phyloP scores from a whole-genome alignment of 1,140 invertebrate species.

The Drosophila athabasca region DNA sequence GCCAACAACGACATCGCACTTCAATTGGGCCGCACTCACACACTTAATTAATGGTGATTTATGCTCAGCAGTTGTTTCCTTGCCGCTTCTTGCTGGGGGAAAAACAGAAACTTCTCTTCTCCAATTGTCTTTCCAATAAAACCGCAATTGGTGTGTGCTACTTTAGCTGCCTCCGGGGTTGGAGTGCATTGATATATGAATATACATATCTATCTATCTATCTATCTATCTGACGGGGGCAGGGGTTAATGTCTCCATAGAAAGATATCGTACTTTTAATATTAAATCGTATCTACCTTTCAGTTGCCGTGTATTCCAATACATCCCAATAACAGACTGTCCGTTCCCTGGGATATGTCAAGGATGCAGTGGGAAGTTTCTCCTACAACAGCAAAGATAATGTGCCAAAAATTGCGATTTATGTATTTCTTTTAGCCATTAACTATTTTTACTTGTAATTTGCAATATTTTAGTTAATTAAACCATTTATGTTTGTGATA shows the following conservation, averaged over 20 bases:
- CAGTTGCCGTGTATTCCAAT: conserved; percentile 8
- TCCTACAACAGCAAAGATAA: conserved; percentile 21
- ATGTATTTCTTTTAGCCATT: conserved; percentile 57
- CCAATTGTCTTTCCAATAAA: conserved; percentile 65
- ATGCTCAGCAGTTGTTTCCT: conserved; percentile 52
- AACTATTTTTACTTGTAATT: conserved; percentile 64
- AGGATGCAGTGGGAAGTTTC: conserved; percentile 19
- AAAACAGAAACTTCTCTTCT: conserved; percentile 36
- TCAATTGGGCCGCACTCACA: conserved; percentile 51
- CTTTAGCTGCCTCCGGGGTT: conserved; percentile 13
- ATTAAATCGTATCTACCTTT: conserved; percentile 7
- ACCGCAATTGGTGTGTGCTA: conserved; percentile 33
- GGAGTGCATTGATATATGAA: conserved; percentile 16
- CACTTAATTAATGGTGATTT: conserved; percentile 78
- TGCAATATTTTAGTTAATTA: conserved; percentile 61
- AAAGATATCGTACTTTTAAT: neutral
- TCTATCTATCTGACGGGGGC: too few species aligned
- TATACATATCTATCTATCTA: neutral
- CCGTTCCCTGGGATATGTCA: conserved; percentile 12
- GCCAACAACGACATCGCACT: conserved; percentile 61
- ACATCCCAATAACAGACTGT: conserved; percentile 12
- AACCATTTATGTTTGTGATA: conserved; percentile 75
- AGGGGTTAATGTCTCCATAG: too few species aligned
- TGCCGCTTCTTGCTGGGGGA: neutral
- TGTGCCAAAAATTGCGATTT: conserved; percentile 67